A percentile compares a stretch with the other conserved stretches of the same genome.
These are phyloP conservation scores for human (Homo sapiens) DNA, from an alignment of 2,113 vertebrate species.

Conservation along the genomic window DNA sequence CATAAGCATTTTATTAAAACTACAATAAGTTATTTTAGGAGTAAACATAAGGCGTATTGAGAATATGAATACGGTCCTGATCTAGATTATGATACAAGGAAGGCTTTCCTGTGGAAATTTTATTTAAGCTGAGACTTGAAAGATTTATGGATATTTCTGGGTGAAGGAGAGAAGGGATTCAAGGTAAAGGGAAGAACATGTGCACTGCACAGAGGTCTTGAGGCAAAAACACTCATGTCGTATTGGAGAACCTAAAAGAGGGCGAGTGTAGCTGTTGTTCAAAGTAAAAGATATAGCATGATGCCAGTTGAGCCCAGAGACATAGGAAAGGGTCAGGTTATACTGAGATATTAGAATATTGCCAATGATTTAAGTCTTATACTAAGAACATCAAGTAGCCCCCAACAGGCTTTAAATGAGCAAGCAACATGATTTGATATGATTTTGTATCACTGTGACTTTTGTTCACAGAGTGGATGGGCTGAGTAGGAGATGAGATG, in stretches of 20 bases:
- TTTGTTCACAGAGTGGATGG: neutral
- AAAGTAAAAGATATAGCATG: neutral
- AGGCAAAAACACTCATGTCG: neutral
- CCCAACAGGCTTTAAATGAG: neutral
- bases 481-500: neutral
- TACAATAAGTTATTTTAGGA: neutral
- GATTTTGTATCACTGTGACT: neutral
- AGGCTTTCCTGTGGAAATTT: neutral
- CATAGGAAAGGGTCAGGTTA: neutral
- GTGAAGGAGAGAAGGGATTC: neutral
- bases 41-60: neutral
- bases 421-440: neutral
- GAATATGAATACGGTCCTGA: neutral
- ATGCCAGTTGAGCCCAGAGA: neutral
- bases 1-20: neutral
- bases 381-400: neutral
- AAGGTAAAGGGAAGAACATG: neutral
- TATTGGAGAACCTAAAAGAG: neutral
- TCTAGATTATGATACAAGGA: neutral
- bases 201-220: neutral
- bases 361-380: neutral
- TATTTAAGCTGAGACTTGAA: neutral
- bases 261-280: rapidly evolving
- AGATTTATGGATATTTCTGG: neutral
- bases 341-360: neutral